These are phyloP conservation scores for Alouatta palliata DNA, from an alignment of 2,113 vertebrate species.

Conservation along the genomic window DNA sequence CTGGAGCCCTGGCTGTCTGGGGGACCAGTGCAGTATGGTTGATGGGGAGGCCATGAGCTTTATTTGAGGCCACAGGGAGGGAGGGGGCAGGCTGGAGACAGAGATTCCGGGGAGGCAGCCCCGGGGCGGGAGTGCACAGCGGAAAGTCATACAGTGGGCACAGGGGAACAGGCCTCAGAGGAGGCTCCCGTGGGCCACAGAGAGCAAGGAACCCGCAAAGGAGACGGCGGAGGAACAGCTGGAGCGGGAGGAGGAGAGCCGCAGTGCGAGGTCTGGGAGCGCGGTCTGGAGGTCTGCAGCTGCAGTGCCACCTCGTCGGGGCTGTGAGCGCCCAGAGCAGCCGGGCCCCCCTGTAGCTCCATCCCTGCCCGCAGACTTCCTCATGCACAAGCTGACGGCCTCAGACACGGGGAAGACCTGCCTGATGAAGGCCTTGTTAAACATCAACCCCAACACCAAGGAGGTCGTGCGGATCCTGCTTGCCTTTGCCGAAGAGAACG, in stretches of 20 bases:
- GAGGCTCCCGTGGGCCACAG: fast-evolving
- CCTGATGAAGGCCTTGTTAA: constrained; percentile 89
- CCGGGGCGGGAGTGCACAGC: neutral
- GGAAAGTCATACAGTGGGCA: neutral
- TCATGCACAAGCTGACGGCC: constrained; percentile 87
- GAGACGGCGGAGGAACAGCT: no score
- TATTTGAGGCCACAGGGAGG: neutral
- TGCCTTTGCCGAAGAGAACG: constrained; percentile 84
- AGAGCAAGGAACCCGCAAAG: neutral
- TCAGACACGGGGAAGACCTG: constrained; percentile 88
- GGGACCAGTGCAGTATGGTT: neutral
- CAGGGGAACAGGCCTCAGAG: neutral
- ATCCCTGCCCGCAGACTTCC: constrained; percentile 80
- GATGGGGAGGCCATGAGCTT: neutral
- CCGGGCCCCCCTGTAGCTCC: fast-evolving
- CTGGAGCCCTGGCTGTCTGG: neutral
- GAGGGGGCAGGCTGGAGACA: neutral
- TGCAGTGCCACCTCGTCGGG: neutral
- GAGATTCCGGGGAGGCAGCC: neutral
- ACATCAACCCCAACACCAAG: constrained; percentile 86
- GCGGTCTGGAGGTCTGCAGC: neutral
- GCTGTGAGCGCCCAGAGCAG: neutral
- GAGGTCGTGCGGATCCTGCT: constrained; percentile 82
- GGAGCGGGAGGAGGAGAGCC: neutral
- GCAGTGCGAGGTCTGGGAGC: neutral